Evolutionary conservation across 2,888 invertebrate species (phyloP).

Genomic region (Thecophora atra): DNA sequence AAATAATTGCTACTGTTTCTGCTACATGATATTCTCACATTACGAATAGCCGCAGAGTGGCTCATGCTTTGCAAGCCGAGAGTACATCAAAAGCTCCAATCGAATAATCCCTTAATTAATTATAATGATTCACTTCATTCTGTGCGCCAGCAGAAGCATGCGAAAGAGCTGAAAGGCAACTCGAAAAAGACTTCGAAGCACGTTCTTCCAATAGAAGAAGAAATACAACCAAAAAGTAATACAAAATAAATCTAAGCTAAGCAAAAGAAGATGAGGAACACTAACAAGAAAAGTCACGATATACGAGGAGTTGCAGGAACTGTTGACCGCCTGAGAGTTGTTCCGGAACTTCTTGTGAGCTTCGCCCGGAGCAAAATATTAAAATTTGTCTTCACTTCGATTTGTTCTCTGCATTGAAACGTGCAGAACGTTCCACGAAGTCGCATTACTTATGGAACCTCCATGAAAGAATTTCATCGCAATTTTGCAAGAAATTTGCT

Average conservation of each 20-base stretch:
- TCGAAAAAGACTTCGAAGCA: slow-evolving; percentile 38
- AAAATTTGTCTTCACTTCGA: slow-evolving; percentile 29
- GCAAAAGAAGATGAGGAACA: slow-evolving; percentile 35
- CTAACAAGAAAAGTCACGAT: slow-evolving; percentile 29
- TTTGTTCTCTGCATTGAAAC: slow-evolving; percentile 34
- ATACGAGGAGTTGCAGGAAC: slow-evolving; percentile 40
- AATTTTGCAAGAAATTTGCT: slow-evolving; percentile 10
- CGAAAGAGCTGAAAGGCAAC: not conserved
- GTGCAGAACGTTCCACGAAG: slow-evolving; percentile 51
- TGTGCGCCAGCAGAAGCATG: not conserved
- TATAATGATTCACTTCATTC: slow-evolving; percentile 17
- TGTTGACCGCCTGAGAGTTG: slow-evolving; percentile 54
- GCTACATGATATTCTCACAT: too few relatives aligned
- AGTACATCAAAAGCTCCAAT: slow-evolving; percentile 31
- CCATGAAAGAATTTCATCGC: slow-evolving; percentile 18
- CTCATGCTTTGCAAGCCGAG: slow-evolving; percentile 8
- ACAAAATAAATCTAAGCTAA: slow-evolving; percentile 27
- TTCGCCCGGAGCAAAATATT: slow-evolving; percentile 20
- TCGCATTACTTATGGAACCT: slow-evolving; percentile 51
- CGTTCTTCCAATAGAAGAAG: slow-evolving; percentile 38
- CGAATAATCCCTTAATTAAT: slow-evolving; percentile 40
- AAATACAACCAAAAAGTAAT: slow-evolving; percentile 7
- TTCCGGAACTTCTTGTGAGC: slow-evolving; percentile 13
- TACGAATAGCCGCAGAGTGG: too few relatives aligned
- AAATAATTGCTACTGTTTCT: not conserved